These are phyloP conservation scores for Eubucco bourcierii DNA, from an alignment of 2,113 vertebrate genomes.

Conservation along the genomic window DNA sequence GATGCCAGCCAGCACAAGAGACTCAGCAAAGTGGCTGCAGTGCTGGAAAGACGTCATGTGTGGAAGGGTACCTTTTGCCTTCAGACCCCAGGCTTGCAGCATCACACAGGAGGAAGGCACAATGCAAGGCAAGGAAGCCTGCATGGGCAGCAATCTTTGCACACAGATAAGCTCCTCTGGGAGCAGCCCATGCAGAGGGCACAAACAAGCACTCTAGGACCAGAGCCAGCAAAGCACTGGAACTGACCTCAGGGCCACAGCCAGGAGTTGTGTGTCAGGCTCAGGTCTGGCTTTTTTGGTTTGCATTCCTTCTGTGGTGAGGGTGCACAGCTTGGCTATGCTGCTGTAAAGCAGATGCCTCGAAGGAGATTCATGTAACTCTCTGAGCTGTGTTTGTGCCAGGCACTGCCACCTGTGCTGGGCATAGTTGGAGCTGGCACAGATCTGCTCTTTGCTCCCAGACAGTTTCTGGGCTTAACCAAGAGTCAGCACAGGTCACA, in stretches of 20 bases:
- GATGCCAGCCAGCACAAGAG: not conserved
- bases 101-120: constrained; percentile 18
- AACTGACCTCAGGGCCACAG: not conserved
- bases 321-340: not conserved
- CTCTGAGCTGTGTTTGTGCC: not conserved
- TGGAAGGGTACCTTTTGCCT: constrained; percentile 14
- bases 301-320: not conserved
- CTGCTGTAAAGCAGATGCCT: not conserved
- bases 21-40: constrained; percentile 8
- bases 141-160: constrained; percentile 18
- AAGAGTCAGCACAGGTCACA: not conserved
- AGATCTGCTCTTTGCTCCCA: not conserved
- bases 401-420: not conserved
- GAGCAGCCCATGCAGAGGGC: not conserved
- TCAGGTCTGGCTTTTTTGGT: not conserved
- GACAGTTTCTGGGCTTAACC: not conserved
- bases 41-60: not conserved
- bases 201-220: not conserved
- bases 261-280: not conserved
- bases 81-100: not conserved
- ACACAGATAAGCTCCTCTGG: not conserved
- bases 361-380: not conserved
- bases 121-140: constrained; percentile 15
- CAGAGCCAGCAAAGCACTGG: not conserved
- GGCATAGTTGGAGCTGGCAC: not conserved